Percentiles rank a stretch among this genome's conserved stretches.
Evolutionary conservation across 2,797 vertebrate species (phyloP).

Genomic region (Intellagama lesueurii): DNA sequence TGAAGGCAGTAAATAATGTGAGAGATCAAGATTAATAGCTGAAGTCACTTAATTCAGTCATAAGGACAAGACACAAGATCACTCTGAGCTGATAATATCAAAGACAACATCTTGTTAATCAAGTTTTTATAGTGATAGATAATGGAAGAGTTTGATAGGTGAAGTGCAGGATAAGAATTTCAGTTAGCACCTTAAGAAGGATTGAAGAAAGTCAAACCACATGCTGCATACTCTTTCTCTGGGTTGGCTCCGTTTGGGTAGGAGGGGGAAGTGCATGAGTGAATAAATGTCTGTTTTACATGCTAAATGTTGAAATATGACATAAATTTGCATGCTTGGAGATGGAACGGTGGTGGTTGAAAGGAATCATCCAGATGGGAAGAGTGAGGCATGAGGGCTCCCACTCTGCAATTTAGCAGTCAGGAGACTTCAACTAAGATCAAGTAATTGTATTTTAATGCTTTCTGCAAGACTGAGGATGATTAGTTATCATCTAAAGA

Average conservation of each 20-base stretch:
- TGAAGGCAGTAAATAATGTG: conserved; percentile 82
- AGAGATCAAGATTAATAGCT: conserved; percentile 91
- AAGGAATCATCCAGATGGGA: conserved; percentile 56
- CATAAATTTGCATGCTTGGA: conserved; percentile 65
- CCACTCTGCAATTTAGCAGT: conserved; percentile 60
- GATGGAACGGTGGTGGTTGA: conserved; percentile 52
- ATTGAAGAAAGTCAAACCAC: conserved; percentile 53
- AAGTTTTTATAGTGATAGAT: conserved; percentile 88
- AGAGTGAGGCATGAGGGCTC: conserved; percentile 47
- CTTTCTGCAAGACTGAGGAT: conserved; percentile 59
- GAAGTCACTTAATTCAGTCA: conserved; percentile 82
- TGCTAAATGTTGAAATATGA: conserved; percentile 64
- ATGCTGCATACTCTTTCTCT: conserved; percentile 31
- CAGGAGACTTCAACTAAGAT: conserved; percentile 68
- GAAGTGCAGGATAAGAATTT: conserved; percentile 75
- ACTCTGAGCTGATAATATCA: conserved; percentile 85
- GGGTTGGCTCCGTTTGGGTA: conserved; percentile 50
- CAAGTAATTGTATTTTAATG: conserved; percentile 69
- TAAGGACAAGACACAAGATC: conserved; percentile 79
- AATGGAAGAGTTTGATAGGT: conserved; percentile 80
- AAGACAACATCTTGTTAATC: conserved; percentile 88
- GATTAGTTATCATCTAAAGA: conserved; percentile 70
- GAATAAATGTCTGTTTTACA: conserved; percentile 60
- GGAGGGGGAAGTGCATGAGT: conserved; percentile 49
- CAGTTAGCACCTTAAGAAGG: conserved; percentile 64